Conservation (phyloP, 2,888 invertebrate species). For the Amiota minor region DNA sequence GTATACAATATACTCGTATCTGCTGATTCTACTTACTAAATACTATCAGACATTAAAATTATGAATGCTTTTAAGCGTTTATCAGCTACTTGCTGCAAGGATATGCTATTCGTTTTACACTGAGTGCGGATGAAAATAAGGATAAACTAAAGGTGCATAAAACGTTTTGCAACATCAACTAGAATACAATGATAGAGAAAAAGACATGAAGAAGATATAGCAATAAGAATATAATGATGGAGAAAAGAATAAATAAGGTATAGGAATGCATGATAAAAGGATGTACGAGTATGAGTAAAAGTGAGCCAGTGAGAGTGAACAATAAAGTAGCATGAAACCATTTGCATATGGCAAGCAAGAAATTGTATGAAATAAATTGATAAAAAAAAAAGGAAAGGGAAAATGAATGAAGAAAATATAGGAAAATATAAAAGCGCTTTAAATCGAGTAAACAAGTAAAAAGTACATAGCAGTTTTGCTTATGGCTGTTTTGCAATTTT, state of each 20-base stretch:
- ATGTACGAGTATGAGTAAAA: too few relatives aligned
- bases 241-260: background rate
- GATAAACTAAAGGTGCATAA: constrained; percentile 18
- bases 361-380: background rate
- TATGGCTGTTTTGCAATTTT: too few relatives aligned
- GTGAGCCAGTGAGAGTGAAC: background rate
- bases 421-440: constrained; percentile 1
- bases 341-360: background rate
- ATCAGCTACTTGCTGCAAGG: constrained; percentile 1
- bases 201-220: too few relatives aligned
- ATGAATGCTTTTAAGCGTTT: constrained; percentile 25
- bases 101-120: background rate
- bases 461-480: too few relatives aligned
- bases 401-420: background rate
- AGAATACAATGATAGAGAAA: too few relatives aligned
- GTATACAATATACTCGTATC: too few relatives aligned
- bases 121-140: too few relatives aligned
- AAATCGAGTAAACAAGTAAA: background rate
- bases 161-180: background rate
- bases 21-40: background rate
- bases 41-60: constrained; percentile 21
- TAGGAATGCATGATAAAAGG: background rate
- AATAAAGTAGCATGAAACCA: background rate
- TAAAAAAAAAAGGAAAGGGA: background rate
- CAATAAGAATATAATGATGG: background rate